These are phyloP conservation scores for Tiphia femorata DNA, from an alignment of 2,888 invertebrate species.

Conservation along the genomic window DNA sequence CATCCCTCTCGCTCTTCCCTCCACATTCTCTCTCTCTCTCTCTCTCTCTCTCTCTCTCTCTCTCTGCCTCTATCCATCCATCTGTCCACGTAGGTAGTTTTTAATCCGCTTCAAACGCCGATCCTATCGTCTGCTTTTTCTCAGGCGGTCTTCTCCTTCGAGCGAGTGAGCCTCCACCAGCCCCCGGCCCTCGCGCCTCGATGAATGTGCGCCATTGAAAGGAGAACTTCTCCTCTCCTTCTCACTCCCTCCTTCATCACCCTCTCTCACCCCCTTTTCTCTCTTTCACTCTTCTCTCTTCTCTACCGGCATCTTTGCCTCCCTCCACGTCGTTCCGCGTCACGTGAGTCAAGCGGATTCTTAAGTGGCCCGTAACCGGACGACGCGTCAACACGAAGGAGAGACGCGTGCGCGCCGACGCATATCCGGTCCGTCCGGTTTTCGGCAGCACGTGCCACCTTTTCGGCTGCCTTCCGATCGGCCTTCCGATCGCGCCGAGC, in stretches of 20 bases:
- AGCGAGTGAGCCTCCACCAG: conserved; percentile 12
- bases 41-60: not conserved
- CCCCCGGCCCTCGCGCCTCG: conserved; percentile 16
- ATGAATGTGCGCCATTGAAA: conserved; percentile 42
- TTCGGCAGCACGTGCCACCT: conserved; percentile 9
- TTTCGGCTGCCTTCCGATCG: not conserved
- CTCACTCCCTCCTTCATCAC: not conserved
- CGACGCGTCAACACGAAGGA: conserved; percentile 13
- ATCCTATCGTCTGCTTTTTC: conserved; percentile 43
- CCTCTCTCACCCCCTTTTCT: not conserved
- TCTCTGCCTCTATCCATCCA: not conserved
- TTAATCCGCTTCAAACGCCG: conserved; percentile 42
- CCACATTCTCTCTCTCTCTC: not conserved
- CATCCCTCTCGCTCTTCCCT: not conserved
- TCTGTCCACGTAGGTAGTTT: conserved; percentile 31
- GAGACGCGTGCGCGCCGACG: too few species aligned
- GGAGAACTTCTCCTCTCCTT: conserved; percentile 14
- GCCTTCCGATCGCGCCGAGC: not conserved
- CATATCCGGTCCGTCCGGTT: conserved; percentile 7
- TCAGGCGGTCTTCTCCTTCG: conserved; percentile 12
- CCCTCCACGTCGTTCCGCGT: conserved; percentile 2
- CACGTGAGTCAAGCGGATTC: conserved; percentile 5
- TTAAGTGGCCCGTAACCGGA: conserved; percentile 24
- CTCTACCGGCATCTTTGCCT: not conserved
- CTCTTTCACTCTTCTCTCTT: not conserved